A percentile compares a stretch with the other conserved stretches of the same genome.
phyloP scores from a whole-genome alignment of 1,140 invertebrate species.

The Drosophila kepulauana region DNA sequence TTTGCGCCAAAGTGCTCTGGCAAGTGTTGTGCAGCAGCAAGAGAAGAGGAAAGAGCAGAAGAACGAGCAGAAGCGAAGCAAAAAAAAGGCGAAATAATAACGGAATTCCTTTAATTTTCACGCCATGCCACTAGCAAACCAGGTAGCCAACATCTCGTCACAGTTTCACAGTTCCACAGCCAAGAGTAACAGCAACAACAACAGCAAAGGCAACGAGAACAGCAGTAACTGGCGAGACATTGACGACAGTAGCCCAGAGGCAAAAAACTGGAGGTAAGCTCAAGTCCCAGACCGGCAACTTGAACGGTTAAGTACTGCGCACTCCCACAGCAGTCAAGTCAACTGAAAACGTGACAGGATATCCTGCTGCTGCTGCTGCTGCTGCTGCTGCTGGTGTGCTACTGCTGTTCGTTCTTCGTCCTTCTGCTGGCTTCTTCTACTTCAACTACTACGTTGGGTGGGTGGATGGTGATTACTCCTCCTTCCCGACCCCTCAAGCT shows the following conservation, averaged over 20 bases:
- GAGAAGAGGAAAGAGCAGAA: slow-evolving; percentile 13
- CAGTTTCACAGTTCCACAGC: not conserved
- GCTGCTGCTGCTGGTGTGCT: not conserved
- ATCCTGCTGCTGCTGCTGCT: slow-evolving; percentile 69
- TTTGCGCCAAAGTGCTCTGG: slow-evolving; percentile 77
- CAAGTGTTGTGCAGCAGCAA: slow-evolving; percentile 32
- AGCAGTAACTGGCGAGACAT: slow-evolving; percentile 58
- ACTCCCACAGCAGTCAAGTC: slow-evolving; percentile 77
- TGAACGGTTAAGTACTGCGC: slow-evolving; percentile 80
- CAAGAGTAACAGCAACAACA: not conserved
- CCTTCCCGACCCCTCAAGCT: not conserved
- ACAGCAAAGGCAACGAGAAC: not conserved
- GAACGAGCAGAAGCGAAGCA: not conserved
- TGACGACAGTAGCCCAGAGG: slow-evolving; percentile 74
- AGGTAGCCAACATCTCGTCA: slow-evolving; percentile 29
- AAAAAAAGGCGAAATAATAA: slow-evolving; percentile 80
- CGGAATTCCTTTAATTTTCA: slow-evolving; percentile 83
- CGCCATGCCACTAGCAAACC: slow-evolving; percentile 46
- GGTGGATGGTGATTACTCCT: slow-evolving; percentile 8
- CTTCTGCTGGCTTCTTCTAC: slow-evolving; percentile 8
- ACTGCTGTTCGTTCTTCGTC: not conserved
- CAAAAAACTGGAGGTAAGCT: slow-evolving; percentile 38
- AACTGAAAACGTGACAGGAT: slow-evolving; percentile 83
- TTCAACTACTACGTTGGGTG: not conserved
- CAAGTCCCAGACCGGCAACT: slow-evolving; percentile 61